These are phyloP conservation scores for Drosophila suboccidentalis DNA, from an alignment of 2,888 invertebrate genomes.

Conservation along the genomic window DNA sequence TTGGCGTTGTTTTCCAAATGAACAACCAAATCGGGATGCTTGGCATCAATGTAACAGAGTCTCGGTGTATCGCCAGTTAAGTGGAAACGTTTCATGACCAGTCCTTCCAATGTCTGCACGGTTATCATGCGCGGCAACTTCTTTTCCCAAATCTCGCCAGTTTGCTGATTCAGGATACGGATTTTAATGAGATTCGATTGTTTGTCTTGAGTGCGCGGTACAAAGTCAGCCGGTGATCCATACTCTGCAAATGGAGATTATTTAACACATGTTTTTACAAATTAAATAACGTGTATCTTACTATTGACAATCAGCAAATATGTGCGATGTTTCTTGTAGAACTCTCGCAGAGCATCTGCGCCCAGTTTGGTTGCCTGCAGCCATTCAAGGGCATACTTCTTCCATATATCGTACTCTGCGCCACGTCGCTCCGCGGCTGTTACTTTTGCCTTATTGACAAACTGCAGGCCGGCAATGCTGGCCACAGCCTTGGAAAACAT, in stretches of 20 bases:
- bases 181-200: constrained; percentile 90
- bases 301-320: constrained; percentile 91
- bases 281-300: constrained; percentile 85
- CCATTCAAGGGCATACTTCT: constrained; percentile 92
- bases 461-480: constrained; percentile 91
- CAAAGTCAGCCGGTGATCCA: constrained; percentile 93
- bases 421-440: constrained; percentile 91
- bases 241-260: constrained; percentile 88
- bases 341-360: constrained; percentile 86
- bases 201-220: constrained; percentile 88
- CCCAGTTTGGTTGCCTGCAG: constrained; percentile 87
- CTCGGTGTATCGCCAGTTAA: constrained; percentile 83
- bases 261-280: background rate
- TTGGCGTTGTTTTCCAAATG: constrained; percentile 93
- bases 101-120: constrained; percentile 92
- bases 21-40: constrained; percentile 89
- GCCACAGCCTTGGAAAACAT: constrained; percentile 92
- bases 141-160: constrained; percentile 87
- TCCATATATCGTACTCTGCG: constrained; percentile 96
- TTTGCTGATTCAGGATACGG: constrained; percentile 86
- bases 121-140: constrained; percentile 92
- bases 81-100: constrained; percentile 92
- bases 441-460: constrained; percentile 91
- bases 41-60: constrained; percentile 87
- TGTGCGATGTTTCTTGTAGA: constrained; percentile 91